Conservation (phyloP, 2,888 invertebrate species). For the Theodoxus fluviatilis region DNA sequence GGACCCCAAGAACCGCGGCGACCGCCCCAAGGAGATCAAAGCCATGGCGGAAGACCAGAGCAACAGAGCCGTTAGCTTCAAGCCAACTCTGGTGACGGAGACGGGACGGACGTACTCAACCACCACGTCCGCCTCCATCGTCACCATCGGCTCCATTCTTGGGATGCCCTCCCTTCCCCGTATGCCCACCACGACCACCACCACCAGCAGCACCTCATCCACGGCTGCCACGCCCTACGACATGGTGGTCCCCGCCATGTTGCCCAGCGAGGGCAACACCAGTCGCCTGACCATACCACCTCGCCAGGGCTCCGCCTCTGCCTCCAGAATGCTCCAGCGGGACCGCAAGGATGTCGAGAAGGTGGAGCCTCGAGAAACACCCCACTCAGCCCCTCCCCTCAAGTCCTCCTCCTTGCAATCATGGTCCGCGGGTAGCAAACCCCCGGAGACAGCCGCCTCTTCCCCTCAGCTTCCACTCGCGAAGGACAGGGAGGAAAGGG, state of each 20-base stretch:
- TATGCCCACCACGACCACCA: not conserved
- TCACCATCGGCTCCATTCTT: not conserved
- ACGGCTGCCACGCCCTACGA: not conserved
- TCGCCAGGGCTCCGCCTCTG: too few species aligned
- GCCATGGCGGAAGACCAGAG: not conserved
- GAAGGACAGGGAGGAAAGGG: not conserved
- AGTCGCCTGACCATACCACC: too few species aligned
- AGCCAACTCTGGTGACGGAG: too few species aligned
- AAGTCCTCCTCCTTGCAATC: too few species aligned
- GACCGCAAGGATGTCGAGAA: too few species aligned
- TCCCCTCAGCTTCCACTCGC: constrained; percentile 2
- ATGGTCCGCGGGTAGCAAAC: too few species aligned
- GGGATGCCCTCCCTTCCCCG: not conserved
- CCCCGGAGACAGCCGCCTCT: too few species aligned
- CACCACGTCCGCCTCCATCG: constrained; percentile 5
- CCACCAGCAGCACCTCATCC: constrained; percentile 1
- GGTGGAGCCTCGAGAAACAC: too few species aligned
- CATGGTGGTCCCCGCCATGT: not conserved
- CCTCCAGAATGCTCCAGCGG: too few species aligned
- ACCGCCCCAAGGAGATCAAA: not conserved
- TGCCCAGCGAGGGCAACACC: not conserved
- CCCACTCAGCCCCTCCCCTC: too few species aligned
- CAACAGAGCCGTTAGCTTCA: not conserved
- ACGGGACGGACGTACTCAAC: too few species aligned
- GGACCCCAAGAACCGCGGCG: constrained; percentile 25